Evolutionary conservation across 2,113 vertebrate genomes (phyloP), one percentile per base, ranked within the genome.

Genomic region (Odontophorus gujanensis): DNA sequence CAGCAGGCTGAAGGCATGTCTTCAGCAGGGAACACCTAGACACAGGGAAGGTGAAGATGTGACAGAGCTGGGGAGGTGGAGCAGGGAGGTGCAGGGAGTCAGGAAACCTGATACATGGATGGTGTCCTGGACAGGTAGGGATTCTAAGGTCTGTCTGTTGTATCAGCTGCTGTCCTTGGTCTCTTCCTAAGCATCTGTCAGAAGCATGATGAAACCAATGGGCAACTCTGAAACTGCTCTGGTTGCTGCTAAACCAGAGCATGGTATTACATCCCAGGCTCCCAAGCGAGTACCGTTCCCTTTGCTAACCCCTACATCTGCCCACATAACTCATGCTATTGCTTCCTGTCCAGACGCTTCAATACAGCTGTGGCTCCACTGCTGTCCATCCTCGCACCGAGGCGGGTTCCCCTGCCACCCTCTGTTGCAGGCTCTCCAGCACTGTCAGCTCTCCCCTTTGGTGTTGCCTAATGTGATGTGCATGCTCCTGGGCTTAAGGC

Each of bases 291-390:
- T 43, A 20, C 20, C 3, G 2, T 25, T 40, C 13, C 26, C 55
- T 73, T 30, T 21, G 15, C 13, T 36, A 81, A 12, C 47, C 11
- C 43, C 40, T 6, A 5, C 5, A 5, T 7, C 38, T 36, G 18
- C 34, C 16, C 3, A 17, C 6, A 3, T 6, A 16, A 19, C 4
- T 25, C 8, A 11, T 3, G 50, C 30, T 10, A 1, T 15, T 68
- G 15, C 38, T 80, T 18, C 21, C 15, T 21, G 3, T 9, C 9
- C 8, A 25, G 77, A 40, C 12, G 34, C 30, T 68, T 47, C 0
- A 0, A 19, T 43, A 24, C n/a, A 53, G 53, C 53, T 20, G 2
- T 0, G 4, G 66, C 34, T 71, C 9, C n/a, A 9, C 21, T 57
- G 40, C 6, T 69, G 57, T n/a, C 28, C 28, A 8, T 58, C 24